Evolutionary conservation across 2,797 vertebrate species (phyloP).

Genomic region (Heterohyrax brucei): DNA sequence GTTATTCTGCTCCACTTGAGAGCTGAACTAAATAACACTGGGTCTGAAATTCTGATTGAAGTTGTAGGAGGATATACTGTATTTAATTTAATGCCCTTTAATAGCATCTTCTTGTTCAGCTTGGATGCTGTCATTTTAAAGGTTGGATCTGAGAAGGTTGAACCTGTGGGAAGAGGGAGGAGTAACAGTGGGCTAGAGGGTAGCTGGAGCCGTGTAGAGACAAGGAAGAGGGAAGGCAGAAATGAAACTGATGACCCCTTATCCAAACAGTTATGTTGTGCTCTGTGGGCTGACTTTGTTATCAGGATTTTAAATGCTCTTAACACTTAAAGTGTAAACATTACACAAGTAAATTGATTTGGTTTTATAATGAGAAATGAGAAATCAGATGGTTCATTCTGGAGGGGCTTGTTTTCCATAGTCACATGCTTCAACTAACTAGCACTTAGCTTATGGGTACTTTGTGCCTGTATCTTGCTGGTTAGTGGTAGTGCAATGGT

Average conservation of each 20-base stretch:
- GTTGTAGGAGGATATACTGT: slow-evolving; percentile 95
- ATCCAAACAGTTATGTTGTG: slow-evolving; percentile 89
- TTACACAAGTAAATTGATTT: slow-evolving; percentile 74
- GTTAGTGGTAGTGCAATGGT: slow-evolving; percentile 2
- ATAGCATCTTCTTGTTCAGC: slow-evolving; percentile 94
- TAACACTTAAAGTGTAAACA: slow-evolving; percentile 85
- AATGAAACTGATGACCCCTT: slow-evolving; percentile 92
- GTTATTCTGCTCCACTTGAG: slow-evolving; percentile 95
- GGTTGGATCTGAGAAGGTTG: slow-evolving; percentile 92
- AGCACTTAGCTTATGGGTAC: slow-evolving; percentile 54
- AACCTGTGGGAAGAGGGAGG: slow-evolving; percentile 90
- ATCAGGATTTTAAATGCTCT: slow-evolving; percentile 80
- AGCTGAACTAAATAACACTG: slow-evolving; percentile 96
- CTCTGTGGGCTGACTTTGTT: slow-evolving; percentile 87
- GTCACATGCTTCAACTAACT: slow-evolving; percentile 71
- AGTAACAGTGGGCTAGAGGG: slow-evolving; percentile 81
- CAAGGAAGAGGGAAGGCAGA: slow-evolving; percentile 87
- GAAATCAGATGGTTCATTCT: slow-evolving; percentile 48
- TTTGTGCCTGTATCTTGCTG: slow-evolving; percentile 74
- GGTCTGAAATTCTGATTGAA: slow-evolving; percentile 95
- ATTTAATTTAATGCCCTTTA: slow-evolving; percentile 96
- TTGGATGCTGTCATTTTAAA: slow-evolving; percentile 93
- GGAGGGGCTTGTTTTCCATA: slow-evolving; percentile 72
- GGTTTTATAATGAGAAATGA: slow-evolving; percentile 82
- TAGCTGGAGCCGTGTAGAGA: neutral